Evolutionary conservation across 2,113 vertebrate genomes (phyloP), one percentile per base, ranked within the genome.

Genomic region (Stigmatopora nigra): DNA sequence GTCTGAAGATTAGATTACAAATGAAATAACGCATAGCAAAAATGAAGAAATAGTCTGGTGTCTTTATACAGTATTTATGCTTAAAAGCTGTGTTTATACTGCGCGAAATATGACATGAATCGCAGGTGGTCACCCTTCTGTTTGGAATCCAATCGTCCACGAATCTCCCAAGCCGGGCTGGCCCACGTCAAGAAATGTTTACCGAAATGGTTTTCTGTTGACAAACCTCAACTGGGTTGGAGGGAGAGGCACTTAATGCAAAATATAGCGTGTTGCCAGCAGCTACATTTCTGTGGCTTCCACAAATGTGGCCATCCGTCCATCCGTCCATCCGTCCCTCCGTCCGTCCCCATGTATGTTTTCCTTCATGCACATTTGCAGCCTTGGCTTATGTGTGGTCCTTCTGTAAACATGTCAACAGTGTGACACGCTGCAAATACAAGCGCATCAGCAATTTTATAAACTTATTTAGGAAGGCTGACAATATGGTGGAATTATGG

Each of bases 311-410:
- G 68, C 65, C 36, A 14, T 36, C 17, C 52, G 52, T 64, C 64
- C n/a, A n/a, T n/a, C n/a, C n/a, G n/a, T n/a, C n/a, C n/a, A n/a
- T n/a, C n/a, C n/a, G n/a, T n/a, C n/a, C n/a, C n/a, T n/a, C n/a
- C n/a, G n/a, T n/a, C n/a, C n/a, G n/a, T n/a, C 25, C 25, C 25
- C 25, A 47, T 60, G 63, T 63, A 65, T 15, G n/a, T 61, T 67
- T 38, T 41, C 68, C 78, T 82, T 83, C 78, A 86, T 78, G 81
- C 70, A 75, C 84, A 79, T 86, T 85, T 71, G 82, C 81, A 84
- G 79, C 64, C 77, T 73, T 67, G 63, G 65, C 69, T 68, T 66
- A 77, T 49, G 85, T 89, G 87, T 88, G 88, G 86, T 87, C 88
- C 75, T 45, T 69, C 67, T 69, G 74, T 82, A 86, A 88, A 86